phyloP scores from a whole-genome alignment of 2,113 vertebrate species.

The Regulus satrapa region DNA sequence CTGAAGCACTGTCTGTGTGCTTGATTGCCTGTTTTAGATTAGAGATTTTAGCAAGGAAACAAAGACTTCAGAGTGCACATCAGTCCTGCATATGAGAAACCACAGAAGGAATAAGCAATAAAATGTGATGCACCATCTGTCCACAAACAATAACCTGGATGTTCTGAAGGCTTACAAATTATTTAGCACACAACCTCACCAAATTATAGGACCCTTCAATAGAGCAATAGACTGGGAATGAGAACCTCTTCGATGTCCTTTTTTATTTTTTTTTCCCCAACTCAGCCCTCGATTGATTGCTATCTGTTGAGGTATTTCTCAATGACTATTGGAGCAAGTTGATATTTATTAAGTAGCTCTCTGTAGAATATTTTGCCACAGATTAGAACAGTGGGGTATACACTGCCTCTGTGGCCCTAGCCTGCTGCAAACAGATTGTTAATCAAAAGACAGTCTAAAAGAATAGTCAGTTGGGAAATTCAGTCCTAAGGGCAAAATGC shows the following conservation, averaged over 20 bases:
- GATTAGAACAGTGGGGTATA: conserved; percentile 29
- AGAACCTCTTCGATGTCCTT: conserved; percentile 70
- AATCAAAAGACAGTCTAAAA: conserved; percentile 64
- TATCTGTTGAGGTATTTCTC: conserved; percentile 72
- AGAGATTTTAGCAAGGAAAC: conserved; percentile 80
- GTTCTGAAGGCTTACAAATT: conserved; percentile 85
- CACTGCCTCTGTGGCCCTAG: conserved; percentile 13
- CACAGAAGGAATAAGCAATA: conserved; percentile 94
- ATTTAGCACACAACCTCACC: conserved; percentile 84
- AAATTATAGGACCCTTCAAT: conserved; percentile 72
- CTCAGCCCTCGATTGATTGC: conserved; percentile 62
- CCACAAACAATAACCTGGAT: conserved; percentile 88
- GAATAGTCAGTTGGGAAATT: conserved; percentile 56
- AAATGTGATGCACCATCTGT: conserved; percentile 91
- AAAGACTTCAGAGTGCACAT: conserved; percentile 78
- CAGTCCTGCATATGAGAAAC: conserved; percentile 79
- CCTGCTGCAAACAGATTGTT: conserved; percentile 63
- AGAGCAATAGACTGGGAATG: conserved; percentile 53
- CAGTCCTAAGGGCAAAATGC: conserved; percentile 55
- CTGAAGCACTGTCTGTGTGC: conserved; percentile 74
- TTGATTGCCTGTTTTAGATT: conserved; percentile 81
- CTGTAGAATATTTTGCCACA: conserved; percentile 37
- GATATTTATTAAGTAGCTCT: conserved; percentile 67
- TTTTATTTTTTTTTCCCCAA: conserved; percentile 9
- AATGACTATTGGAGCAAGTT: conserved; percentile 56